phyloP scores from a whole-genome alignment of 2,888 invertebrate genomes.

The Sesia apiformis region DNA sequence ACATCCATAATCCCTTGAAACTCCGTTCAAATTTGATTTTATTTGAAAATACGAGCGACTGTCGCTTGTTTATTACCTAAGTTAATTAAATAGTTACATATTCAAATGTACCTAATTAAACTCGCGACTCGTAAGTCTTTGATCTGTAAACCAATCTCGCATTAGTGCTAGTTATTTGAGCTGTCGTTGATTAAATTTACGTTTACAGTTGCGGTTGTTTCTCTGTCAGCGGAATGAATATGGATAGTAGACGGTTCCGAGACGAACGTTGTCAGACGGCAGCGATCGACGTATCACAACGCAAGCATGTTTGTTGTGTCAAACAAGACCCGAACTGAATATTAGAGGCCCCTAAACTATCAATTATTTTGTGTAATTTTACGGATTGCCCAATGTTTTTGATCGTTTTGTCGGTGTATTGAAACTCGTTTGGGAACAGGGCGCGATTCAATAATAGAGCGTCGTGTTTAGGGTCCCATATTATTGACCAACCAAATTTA shows the following conservation, averaged over 20 bases:
- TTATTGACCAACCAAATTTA: too few species aligned
- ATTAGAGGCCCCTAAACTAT: too few species aligned
- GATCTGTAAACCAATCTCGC: neutral
- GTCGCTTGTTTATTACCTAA: neutral
- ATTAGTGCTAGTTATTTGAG: slow-evolving; percentile 30
- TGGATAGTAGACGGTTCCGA: neutral
- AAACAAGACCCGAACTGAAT: too few species aligned
- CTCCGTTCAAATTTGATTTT: neutral
- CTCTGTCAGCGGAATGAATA: slow-evolving; percentile 43
- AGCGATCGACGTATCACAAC: too few species aligned
- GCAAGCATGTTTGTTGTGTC: too few species aligned
- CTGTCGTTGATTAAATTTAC: slow-evolving; percentile 35
- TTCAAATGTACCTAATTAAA: neutral
- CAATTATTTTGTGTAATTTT: too few species aligned
- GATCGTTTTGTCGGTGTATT: too few species aligned
- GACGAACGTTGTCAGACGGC: neutral
- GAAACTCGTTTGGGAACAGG: too few species aligned
- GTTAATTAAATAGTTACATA: neutral
- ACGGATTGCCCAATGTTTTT: too few species aligned
- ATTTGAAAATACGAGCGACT: neutral
- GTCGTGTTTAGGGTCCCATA: too few species aligned
- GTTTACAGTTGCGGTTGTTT: slow-evolving; percentile 40
- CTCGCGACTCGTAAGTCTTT: neutral
- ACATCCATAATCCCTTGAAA: slow-evolving; percentile 54
- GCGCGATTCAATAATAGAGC: too few species aligned